Percentiles rank a stretch among this genome's conserved stretches.
Evolutionary conservation across 2,113 vertebrate genomes (phyloP).

Genomic region (Axis porcinus): DNA sequence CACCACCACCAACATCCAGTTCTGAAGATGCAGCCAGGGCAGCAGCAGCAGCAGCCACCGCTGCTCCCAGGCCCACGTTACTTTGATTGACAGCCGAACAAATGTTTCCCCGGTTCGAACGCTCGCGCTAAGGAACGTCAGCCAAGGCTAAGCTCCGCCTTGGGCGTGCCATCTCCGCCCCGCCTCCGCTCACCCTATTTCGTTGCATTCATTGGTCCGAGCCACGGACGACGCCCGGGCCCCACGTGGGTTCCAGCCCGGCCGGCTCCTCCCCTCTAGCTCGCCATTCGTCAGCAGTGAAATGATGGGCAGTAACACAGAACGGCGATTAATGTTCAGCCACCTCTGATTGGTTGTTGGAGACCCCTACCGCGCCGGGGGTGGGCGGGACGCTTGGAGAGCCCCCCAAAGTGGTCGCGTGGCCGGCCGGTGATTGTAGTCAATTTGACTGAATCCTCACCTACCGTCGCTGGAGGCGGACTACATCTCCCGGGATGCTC

Average conservation of each 20-base stretch:
- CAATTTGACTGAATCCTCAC: fast-evolving
- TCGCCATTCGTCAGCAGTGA: constrained; percentile 80
- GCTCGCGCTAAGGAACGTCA: constrained; percentile 82
- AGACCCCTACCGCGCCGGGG: constrained; percentile 43
- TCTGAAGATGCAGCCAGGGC: constrained; percentile 65
- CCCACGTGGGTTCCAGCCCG: constrained; percentile 82
- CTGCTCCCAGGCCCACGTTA: constrained; percentile 88
- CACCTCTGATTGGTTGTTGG: constrained; percentile 77
- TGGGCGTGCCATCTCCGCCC: constrained; percentile 61
- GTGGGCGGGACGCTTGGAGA: constrained; percentile 31
- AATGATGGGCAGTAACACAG: constrained; percentile 81
- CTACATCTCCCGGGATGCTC: constrained; percentile 80
- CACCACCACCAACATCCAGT: constrained; percentile 39
- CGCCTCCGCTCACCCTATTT: neutral
- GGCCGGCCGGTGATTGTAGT: constrained; percentile 78
- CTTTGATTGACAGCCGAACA: constrained; percentile 95
- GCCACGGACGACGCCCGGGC: neutral
- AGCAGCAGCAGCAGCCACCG: constrained; percentile 28
- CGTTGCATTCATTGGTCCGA: constrained; percentile 65
- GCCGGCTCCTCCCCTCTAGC: neutral
- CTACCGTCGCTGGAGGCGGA: fast-evolving
- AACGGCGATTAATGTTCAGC: constrained; percentile 78
- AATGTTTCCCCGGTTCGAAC: constrained; percentile 87
- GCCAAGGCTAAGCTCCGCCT: constrained; percentile 76
- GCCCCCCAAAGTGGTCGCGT: neutral